Evolutionary conservation across 2,888 invertebrate genomes (phyloP).

Genomic region (Drosophila rubida): DNA sequence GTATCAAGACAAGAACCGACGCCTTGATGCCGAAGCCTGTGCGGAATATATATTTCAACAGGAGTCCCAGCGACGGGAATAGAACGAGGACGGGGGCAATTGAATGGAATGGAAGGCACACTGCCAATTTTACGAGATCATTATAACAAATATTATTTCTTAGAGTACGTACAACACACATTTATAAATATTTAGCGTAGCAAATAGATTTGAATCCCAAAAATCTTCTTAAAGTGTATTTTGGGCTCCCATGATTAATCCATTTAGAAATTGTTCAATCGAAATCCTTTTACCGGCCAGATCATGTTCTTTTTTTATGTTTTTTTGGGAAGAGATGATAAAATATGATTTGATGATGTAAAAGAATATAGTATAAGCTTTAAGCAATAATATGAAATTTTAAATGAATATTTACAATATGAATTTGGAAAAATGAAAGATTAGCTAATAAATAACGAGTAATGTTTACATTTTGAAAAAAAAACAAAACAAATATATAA

Average conservation of each 20-base stretch:
- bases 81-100: neutral
- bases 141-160: slow-evolving; percentile 14
- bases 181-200: slow-evolving; percentile 31
- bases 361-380: slow-evolving; percentile 31
- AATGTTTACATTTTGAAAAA: slow-evolving; percentile 64
- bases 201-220: slow-evolving; percentile 20
- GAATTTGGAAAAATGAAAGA: slow-evolving; percentile 55
- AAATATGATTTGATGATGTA: slow-evolving; percentile 21
- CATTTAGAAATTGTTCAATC: slow-evolving; percentile 12
- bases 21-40: slow-evolving; percentile 78
- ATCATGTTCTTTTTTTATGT: slow-evolving; percentile 17
- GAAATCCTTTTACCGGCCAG: slow-evolving; percentile 18
- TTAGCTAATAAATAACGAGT: slow-evolving; percentile 51
- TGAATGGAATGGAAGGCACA: neutral
- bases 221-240: neutral
- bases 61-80: slow-evolving; percentile 58
- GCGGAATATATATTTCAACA: slow-evolving; percentile 83
- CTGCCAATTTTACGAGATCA: slow-evolving; percentile 24
- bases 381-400: slow-evolving; percentile 43
- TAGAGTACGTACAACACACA: slow-evolving; percentile 21
- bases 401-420: slow-evolving; percentile 53
- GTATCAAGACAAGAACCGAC: slow-evolving; percentile 65
- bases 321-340: slow-evolving; percentile 17
- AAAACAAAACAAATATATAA: slow-evolving; percentile 29
- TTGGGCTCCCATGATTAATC: neutral